A percentile compares a stretch with the other conserved stretches of the same genome.
Evolutionary conservation across 2,113 vertebrate species (phyloP).

Genomic region (Platycercus adscitus): DNA sequence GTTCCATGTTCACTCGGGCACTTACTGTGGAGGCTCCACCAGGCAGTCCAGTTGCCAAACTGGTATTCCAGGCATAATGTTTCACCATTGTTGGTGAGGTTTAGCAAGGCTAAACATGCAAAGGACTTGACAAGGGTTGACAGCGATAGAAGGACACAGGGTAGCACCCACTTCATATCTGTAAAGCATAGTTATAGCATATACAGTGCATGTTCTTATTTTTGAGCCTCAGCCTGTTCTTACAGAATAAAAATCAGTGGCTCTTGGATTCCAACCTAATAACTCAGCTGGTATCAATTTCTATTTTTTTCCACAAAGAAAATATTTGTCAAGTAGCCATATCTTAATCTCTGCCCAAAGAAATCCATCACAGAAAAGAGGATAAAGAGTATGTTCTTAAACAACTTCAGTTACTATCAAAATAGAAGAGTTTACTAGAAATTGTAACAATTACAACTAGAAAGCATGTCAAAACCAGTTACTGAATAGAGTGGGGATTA

Average conservation of each 20-base stretch:
- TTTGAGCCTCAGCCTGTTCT: background rate
- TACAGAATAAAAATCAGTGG: background rate
- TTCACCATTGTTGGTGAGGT: background rate
- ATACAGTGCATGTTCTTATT: background rate
- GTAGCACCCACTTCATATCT: background rate
- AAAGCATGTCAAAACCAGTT: background rate
- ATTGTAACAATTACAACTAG: background rate
- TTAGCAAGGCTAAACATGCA: background rate
- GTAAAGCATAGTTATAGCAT: background rate
- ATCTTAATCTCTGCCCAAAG: background rate
- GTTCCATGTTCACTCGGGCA: background rate
- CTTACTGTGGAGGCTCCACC: background rate
- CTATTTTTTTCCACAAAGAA: background rate
- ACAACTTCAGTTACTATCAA: background rate
- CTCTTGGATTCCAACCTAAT: background rate
- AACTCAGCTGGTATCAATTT: background rate
- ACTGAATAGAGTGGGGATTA: background rate
- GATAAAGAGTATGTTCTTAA: background rate
- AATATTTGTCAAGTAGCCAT: background rate
- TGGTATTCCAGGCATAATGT: background rate
- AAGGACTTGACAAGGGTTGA: background rate
- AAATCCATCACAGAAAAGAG: background rate
- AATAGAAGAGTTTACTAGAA: background rate
- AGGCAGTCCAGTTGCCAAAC: background rate
- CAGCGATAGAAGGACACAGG: background rate